These are phyloP conservation scores for Nephrotoma guestfalica DNA, from an alignment of 2,888 invertebrate species.

Conservation along the genomic window DNA sequence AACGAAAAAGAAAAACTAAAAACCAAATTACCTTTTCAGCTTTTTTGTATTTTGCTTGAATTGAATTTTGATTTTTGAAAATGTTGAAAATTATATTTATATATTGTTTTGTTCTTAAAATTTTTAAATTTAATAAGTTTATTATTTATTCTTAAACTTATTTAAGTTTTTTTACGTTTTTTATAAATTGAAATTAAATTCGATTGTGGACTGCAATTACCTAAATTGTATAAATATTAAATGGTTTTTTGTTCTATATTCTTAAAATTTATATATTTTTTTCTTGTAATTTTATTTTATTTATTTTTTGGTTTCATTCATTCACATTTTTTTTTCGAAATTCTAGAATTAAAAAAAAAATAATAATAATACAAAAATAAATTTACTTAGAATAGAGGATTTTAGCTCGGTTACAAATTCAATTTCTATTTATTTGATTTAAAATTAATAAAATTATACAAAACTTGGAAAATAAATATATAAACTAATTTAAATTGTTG, in stretches of 20 bases:
- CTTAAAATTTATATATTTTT: neutral
- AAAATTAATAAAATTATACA: neutral
- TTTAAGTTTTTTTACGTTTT: conserved; percentile 28
- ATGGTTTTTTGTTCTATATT: neutral
- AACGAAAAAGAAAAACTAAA: neutral
- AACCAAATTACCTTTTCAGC: neutral
- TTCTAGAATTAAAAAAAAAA: neutral
- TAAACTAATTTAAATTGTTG: neutral
- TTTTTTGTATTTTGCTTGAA: neutral
- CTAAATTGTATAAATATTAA: conserved; percentile 4
- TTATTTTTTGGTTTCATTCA: neutral
- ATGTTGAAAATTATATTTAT: neutral
- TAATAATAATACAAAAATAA: neutral
- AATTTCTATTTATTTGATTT: neutral
- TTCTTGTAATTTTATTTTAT: neutral
- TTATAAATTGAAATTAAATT: conserved; percentile 10
- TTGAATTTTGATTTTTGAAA: neutral
- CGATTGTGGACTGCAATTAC: conserved; percentile 12
- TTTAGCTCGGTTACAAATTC: neutral
- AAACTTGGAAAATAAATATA: neutral
- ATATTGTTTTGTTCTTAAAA: neutral
- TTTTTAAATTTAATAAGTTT: neutral
- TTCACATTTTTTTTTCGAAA: neutral
- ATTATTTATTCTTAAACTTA: conserved; percentile 15
- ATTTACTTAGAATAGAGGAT: neutral